Conservation (phyloP, 2,113 vertebrate genomes). For the Butorides virescens region DNA sequence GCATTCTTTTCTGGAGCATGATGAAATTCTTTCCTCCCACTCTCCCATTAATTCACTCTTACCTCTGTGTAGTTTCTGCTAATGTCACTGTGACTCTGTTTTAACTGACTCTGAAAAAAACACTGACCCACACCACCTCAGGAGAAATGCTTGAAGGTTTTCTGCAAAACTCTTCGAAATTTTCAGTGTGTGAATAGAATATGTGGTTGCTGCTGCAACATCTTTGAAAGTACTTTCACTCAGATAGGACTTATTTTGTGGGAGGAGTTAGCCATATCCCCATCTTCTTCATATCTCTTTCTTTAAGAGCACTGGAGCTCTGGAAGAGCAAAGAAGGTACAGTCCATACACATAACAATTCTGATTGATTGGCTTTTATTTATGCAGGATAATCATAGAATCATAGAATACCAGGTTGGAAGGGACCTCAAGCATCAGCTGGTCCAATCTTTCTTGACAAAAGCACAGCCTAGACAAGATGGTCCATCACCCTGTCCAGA, state of each 20-base stretch:
- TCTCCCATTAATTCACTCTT: not conserved
- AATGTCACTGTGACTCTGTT: not conserved
- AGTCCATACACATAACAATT: not conserved
- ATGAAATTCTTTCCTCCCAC: not conserved
- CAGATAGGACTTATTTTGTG: not conserved
- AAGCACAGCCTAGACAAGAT: not conserved
- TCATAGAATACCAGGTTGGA: not conserved
- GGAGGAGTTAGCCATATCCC: not conserved
- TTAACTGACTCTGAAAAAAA: not conserved
- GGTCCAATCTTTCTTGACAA: not conserved
- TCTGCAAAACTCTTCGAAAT: not conserved
- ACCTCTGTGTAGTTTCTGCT: not conserved
- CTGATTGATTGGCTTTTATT: not conserved
- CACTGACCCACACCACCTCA: not conserved
- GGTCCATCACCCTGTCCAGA: not conserved
- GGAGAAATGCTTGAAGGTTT: not conserved
- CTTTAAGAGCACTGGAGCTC: not conserved
- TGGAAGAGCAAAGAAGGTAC: not conserved
- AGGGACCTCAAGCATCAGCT: not conserved
- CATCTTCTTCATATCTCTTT: not conserved
- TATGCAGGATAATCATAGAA: not conserved
- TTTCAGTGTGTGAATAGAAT: not conserved
- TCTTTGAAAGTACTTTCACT: not conserved
- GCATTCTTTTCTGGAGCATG: not conserved
- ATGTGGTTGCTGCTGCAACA: not conserved